Conservation (phyloP, 2,113 vertebrate species). For the Notarius lentiginosus region DNA sequence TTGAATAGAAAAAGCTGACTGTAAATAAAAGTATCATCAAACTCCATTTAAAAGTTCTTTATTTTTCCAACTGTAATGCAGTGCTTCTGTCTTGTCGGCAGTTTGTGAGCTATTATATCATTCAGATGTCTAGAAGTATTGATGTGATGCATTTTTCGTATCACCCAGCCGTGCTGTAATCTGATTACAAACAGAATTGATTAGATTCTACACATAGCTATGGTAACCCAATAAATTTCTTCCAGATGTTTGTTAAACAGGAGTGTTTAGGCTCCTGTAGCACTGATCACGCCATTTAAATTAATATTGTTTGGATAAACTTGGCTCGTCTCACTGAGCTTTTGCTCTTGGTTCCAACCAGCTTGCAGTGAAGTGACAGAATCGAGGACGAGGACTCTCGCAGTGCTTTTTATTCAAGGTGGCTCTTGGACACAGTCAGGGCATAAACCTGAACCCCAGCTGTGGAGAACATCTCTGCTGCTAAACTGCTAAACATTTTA, state of each 20-base stretch:
- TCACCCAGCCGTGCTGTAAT: background rate
- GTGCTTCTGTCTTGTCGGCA: background rate
- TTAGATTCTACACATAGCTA: background rate
- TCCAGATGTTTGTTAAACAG: background rate
- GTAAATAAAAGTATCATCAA: background rate
- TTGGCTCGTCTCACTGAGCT: background rate
- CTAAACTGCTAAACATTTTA: background rate
- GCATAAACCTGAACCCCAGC: background rate
- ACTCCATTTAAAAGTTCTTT: background rate
- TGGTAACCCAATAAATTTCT: background rate
- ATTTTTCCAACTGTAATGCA: background rate
- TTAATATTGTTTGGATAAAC: background rate
- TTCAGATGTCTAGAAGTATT: background rate
- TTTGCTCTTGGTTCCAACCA: background rate
- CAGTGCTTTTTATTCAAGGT: background rate
- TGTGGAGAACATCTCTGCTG: background rate
- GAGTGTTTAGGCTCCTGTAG: background rate
- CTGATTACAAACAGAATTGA: background rate
- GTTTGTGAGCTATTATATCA: background rate
- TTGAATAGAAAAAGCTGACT: background rate
- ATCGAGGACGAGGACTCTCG: background rate
- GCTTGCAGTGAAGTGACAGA: background rate
- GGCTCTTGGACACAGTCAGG: background rate
- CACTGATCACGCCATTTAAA: background rate
- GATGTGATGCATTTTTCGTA: background rate